Evolutionary conservation across 2,797 vertebrate species (phyloP).

Genomic region (Oreortyx pictus): DNA sequence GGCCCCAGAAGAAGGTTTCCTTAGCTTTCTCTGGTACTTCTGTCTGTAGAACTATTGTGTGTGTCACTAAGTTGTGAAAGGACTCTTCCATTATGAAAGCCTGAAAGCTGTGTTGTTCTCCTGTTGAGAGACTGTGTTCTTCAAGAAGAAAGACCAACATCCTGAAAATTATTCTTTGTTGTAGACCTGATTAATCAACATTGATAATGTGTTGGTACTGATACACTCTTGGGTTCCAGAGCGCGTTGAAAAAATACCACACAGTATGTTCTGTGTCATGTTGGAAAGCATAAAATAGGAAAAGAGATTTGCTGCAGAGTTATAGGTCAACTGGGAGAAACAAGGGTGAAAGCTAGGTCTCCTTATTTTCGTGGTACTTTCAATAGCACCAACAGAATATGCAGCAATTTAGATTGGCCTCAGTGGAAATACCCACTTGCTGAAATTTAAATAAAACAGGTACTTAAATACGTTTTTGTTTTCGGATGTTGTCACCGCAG

Average conservation of each 20-base stretch:
- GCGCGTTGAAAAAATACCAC: background rate
- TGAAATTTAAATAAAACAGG: background rate
- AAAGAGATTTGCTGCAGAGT: background rate
- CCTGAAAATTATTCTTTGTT: background rate
- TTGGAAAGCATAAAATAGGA: accelerated
- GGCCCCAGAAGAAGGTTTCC: background rate
- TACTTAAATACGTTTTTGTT: background rate
- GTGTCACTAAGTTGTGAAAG: background rate
- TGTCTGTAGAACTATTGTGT: background rate
- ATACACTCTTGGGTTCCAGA: background rate
- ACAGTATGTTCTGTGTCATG: background rate
- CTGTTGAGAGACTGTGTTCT: background rate
- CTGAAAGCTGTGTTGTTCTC: background rate
- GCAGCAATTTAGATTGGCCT: background rate
- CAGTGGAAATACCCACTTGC: background rate
- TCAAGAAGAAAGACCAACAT: background rate
- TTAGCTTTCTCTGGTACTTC: background rate
- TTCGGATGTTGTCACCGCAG: background rate
- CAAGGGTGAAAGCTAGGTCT: background rate
- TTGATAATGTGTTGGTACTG: accelerated
- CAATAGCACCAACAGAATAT: background rate
- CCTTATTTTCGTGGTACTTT: background rate
- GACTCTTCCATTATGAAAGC: background rate
- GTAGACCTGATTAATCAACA: background rate
- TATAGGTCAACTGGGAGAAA: background rate